Evolutionary conservation across 2,888 invertebrate genomes (phyloP), one percentile per base, ranked within the genome.

Genomic region (Teinopalpus imperialis): DNA sequence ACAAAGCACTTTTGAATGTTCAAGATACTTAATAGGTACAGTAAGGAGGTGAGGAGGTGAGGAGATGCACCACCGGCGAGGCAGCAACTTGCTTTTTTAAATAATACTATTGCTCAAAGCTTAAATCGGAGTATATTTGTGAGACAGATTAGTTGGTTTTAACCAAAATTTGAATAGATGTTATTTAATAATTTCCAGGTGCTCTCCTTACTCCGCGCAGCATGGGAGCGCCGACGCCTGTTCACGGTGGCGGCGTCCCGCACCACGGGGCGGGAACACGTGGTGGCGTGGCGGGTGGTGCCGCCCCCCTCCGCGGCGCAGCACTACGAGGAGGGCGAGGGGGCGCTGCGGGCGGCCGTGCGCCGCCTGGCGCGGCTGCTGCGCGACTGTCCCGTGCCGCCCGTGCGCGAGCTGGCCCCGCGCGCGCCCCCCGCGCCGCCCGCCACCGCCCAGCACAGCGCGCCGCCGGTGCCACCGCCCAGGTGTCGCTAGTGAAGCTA

Each of bases 241-340:
- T 98, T 98, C 86, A 94, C 95, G 0, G 94, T 98, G 54, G 94
- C 95, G 43, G 91, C 94, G 30, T 97, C 97, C 0, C 93, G 93
- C 47, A 98, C 98, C 0, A 97, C 97, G 0, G 98, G 97, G 0
- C 93, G 95, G 59, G 94, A 95, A 70, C 95, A 97, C 85, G 96
- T 97, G 49, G 95, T 98, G 43, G 93, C 96, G 31, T 98, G 98
- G 98, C 95, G 79, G 55, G 63, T 52, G 49, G 20, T 68, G 10
- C 74, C 81, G 39, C 79, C 82, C 21, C 80, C 80, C 63, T 56
- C 69, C 55, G 50, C 55, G 27, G 51, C 60, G 46, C 58, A 37
- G 63, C 55, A 55, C 49, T 56, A 74, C 63, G 72, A 56, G 64
- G 48, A 48, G 32, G 54, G 39, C 49, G 58, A 48, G 51, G 53